Base-by-base conservation (phyloP, 2,888 invertebrate species). In the Cerastis rubricosa region DNA sequence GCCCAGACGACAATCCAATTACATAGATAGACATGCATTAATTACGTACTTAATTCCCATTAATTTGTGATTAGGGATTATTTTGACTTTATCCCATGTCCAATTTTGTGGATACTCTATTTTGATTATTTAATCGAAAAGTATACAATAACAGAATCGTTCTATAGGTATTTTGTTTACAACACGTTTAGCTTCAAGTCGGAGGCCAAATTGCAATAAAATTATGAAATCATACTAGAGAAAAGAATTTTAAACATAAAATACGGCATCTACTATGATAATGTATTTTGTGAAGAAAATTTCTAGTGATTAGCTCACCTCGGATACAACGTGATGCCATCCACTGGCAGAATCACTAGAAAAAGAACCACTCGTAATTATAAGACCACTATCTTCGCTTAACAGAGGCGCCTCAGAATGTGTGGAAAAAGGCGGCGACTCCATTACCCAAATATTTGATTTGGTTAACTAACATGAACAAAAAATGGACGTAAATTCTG, bases 381-480 rank as follows among this genome's bases (percentile, higher is more conserved):
- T 96, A 90, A 98, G 97, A 91, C 98, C 98, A 96, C 98, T 98
- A 92, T 98, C 98, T 96, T 98, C 98, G 94, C 98, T 98, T 92
- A 98, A 96, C 89, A 97, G 97, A 94, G 98, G 98, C 89, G 97
- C 97, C 94, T 98, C 98, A 87, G 98, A 98, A 96, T 98, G 97
- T 92, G 98, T 97, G 88, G 98, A 98, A 94, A 98, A 98, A 91
- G 98, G 98, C 92, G 98, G 98, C 90, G 98, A 98, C 97, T 98
- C 98, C 98, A 98, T 98, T 91, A 94, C 95, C 93, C 89, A 91
- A 89, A 59, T 74, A 65, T 79, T 76, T 54, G 89, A 81, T 85
- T 85, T 80, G 76, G 82, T 86, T 86, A 90, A 83, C 81, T 89
- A 87, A 86, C 84, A 86, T 86, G 86, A 91, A 92, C 92, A 91